phyloP scores from a whole-genome alignment of 2,888 invertebrate species.

The Ellobium chinense region DNA sequence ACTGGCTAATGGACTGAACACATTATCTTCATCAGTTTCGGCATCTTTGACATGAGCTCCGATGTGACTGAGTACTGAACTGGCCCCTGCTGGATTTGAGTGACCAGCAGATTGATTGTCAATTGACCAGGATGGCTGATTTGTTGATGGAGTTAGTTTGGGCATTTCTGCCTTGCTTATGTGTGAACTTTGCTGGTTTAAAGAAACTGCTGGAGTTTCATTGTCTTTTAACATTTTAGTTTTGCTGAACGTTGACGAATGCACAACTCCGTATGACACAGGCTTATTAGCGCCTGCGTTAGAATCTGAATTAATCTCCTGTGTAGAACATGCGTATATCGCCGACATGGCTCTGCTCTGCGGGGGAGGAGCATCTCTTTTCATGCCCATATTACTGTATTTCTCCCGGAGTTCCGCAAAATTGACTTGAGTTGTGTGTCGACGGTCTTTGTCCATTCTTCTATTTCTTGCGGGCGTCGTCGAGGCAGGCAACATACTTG shows the following conservation, averaged over 20 bases:
- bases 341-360: slow-evolving; percentile 39
- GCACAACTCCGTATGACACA: background rate
- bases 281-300: background rate
- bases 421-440: slow-evolving; percentile 40
- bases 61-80: background rate
- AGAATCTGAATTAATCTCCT: background rate
- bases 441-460: slow-evolving; percentile 31
- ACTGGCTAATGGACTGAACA: slow-evolving; percentile 21
- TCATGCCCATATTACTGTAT: background rate
- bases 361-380: background rate
- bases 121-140: background rate
- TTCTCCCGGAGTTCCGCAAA: slow-evolving; percentile 37
- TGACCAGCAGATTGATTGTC: background rate
- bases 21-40: slow-evolving; percentile 2
- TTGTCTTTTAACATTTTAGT: background rate
- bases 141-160: background rate
- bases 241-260: background rate
- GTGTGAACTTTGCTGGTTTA: background rate
- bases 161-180: too few relatives aligned
- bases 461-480: background rate
- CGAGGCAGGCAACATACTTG: background rate
- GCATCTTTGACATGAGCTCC: background rate
- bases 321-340: slow-evolving; percentile 31
- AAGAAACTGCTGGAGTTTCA: background rate
- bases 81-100: background rate